Base-by-base conservation (phyloP, 2,888 invertebrate genomes). In the Pollenia labialis region DNA sequence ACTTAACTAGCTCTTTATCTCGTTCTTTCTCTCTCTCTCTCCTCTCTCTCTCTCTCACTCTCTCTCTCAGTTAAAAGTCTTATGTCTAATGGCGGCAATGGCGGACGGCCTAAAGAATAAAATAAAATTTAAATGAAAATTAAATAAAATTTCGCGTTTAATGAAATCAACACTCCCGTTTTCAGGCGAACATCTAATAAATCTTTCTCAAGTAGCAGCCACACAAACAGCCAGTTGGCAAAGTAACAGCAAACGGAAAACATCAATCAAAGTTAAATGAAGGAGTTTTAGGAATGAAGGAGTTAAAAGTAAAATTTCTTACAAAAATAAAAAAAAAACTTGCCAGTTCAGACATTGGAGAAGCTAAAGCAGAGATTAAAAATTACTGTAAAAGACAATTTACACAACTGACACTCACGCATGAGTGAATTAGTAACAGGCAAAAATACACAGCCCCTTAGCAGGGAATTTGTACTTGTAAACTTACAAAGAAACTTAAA, bases 141-240 rank as follows among this genome's bases (percentile, higher is more conserved):
- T 90, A 90, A 91, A 91, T 90, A 90, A 90, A 90, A 91, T 89
- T 87, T 90, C 89, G 89, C 90, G 88, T 81, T 85, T 85, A 87
- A 87, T 84, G 81, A 77, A 85, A 87, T 85, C 68, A 87, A 87
- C 81, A 81, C 84, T 77, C 16, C 72, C 54, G 40, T 72, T 66
- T 18, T 60, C 16, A 48, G 16, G 42, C 32, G 23, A 58, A 56
- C 52, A 56, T 60, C 48, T 56, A 76, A 77, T 71, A 64, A 80
- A 80, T 77, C 71, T 71, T 62, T 23, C 74, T 46, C 16, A 74
- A 80, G 74, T 62, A 58, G 48, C 54, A 72, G 46, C 72, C 48
- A 23, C 56, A 58, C 48, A 23, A 79, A 60, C 52, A 66, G 75
- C 71, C 50, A 83, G 74, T 75, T 71, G 48, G 62, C 40, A 71